Evolutionary conservation across 2,113 vertebrate species (phyloP).

Genomic region (Muntiacus reevesi): DNA sequence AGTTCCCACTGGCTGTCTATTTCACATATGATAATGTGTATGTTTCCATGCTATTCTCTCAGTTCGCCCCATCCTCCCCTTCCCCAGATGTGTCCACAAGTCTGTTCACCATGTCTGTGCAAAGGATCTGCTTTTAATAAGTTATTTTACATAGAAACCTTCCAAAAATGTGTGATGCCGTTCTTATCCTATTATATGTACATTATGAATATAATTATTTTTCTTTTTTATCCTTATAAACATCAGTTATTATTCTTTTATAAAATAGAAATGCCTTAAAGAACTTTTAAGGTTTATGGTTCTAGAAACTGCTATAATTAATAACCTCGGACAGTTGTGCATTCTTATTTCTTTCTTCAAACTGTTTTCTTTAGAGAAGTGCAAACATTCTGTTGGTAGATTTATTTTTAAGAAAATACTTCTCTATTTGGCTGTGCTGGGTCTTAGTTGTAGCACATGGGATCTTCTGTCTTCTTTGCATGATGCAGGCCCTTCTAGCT

Average conservation of each 20-base stretch:
- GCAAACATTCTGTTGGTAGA: background rate
- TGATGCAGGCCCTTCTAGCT: background rate
- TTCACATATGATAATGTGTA: fast-evolving
- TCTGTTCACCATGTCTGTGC: background rate
- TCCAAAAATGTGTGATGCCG: background rate
- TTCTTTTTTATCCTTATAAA: background rate
- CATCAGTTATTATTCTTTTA: background rate
- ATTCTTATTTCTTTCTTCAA: background rate
- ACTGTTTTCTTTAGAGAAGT: background rate
- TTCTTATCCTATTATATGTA: background rate
- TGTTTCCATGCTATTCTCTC: background rate
- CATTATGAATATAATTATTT: background rate
- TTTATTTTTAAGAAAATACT: background rate
- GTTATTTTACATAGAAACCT: background rate
- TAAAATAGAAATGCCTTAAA: background rate
- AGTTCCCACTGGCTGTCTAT: fast-evolving
- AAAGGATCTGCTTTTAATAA: background rate
- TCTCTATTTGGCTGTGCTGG: background rate
- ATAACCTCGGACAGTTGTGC: background rate
- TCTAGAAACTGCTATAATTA: background rate
- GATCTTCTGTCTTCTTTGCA: background rate
- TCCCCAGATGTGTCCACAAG: background rate
- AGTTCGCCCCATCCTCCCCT: background rate
- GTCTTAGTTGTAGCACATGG: background rate
- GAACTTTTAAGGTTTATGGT: background rate